Base-by-base conservation (phyloP, 1,140 invertebrate genomes). In the Leptinotarsa defecta region DNA sequence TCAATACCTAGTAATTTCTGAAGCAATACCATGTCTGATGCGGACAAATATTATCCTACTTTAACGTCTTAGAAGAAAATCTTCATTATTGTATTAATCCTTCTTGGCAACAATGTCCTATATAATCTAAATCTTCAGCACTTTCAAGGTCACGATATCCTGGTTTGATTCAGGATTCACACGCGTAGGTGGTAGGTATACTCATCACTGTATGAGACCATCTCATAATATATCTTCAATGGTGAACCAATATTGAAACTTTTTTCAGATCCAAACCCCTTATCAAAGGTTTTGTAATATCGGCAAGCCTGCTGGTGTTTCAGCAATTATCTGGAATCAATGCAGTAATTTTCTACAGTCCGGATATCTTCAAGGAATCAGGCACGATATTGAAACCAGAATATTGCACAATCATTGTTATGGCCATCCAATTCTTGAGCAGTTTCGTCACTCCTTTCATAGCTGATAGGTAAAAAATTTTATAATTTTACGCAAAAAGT, bases 281-380 rank as follows among this genome's bases (percentile, higher is more conserved):
- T 79, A 84, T 88, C 17, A 92, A 90, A 77, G 91, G 90, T 0
- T 83, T 96, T 71, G 86, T 92, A 49, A 90, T 94, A 63, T 91
- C 91, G 0, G 89, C 92, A 75, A 89, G 90, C 1, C 85, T 96
- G 61, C 91, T 94, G 74, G 84, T 89, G 68, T 92, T 93, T 84
- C 93, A 94, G 80, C 93, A 94, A 83, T 86, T 95, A 13, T 92
- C 91, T 8, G 94, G 94, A 19, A 94, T 94, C 79, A 95, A 95
- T 84, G 92, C 92, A 4, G 91, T 96, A 1, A 88, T 95, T 22
- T 95, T 95, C 85, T 95, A 94, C 83, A 90, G 93, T 77, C 89
- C 91, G 48, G 87, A 86, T 1, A 95, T 94, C 81, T 95, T 94
- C 80, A 78, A 86, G 2, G 86, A 88, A 13, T 89, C 92, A 13